These are phyloP conservation scores for Napeogenes inachia DNA, from an alignment of 2,888 invertebrate genomes.

Conservation along the genomic window DNA sequence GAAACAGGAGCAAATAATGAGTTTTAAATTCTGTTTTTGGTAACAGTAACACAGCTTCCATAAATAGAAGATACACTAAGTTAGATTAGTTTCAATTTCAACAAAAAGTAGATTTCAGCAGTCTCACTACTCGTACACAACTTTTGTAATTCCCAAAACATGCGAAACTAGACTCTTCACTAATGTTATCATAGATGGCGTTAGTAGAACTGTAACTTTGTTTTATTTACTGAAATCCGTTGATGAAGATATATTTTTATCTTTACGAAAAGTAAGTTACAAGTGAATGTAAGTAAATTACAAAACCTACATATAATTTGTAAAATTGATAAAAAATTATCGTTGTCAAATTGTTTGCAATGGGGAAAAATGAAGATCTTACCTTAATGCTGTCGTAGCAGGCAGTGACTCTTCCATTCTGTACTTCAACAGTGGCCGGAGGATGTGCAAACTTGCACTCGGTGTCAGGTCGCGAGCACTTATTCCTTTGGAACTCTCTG, in stretches of 20 bases:
- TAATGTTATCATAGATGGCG: slow-evolving; percentile 3
- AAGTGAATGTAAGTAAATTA: not conserved
- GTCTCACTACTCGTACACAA: too few relatives aligned
- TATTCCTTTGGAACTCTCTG: slow-evolving; percentile 99
- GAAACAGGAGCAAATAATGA: not conserved
- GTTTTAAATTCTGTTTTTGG: slow-evolving; percentile 3
- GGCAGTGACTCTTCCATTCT: slow-evolving; percentile 99
- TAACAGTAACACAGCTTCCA: not conserved
- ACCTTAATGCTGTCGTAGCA: slow-evolving; percentile 99
- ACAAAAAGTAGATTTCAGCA: not conserved
- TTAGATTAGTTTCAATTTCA: slow-evolving; percentile 7
- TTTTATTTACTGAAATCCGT: not conserved
- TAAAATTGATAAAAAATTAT: too few relatives aligned
- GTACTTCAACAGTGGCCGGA: slow-evolving; percentile 99
- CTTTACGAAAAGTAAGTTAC: not conserved
- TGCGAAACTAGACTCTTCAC: not conserved
- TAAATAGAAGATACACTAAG: slow-evolving; percentile 7
- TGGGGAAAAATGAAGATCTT: slow-evolving; percentile 55
- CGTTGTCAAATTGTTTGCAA: not conserved
- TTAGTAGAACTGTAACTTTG: not conserved
- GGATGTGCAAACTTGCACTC: slow-evolving; percentile 99
- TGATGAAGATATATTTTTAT: not conserved
- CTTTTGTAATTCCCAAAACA: not conserved
- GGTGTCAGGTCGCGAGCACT: slow-evolving; percentile 98
- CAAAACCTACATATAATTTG: too few relatives aligned